These are phyloP conservation scores for Micrastur ruficollis DNA, from an alignment of 2,797 vertebrate species.

Conservation along the genomic window DNA sequence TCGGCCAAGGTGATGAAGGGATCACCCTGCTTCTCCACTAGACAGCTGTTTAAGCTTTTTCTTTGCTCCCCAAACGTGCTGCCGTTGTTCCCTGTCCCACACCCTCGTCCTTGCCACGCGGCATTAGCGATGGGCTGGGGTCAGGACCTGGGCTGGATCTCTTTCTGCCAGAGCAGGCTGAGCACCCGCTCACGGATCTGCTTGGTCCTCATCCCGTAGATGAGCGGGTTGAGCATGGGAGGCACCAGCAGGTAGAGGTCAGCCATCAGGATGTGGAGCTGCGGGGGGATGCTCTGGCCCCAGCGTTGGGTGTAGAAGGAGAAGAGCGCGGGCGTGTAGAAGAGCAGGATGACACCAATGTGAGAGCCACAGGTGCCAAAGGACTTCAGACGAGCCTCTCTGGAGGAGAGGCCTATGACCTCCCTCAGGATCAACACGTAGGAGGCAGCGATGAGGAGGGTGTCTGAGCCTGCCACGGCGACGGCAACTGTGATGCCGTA, in stretches of 20 bases:
- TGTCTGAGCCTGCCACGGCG: background rate
- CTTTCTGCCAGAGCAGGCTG: background rate
- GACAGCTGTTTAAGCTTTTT: background rate
- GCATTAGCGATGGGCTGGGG: background rate
- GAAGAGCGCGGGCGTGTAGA: conserved; percentile 19
- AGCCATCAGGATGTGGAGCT: background rate
- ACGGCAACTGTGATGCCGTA: background rate
- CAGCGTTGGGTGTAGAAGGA: conserved; percentile 3
- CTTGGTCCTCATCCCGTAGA: conserved; percentile 37
- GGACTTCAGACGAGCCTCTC: background rate
- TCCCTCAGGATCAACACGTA: conserved; percentile 16
- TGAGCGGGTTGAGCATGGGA: conserved; percentile 27
- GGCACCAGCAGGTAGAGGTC: conserved; percentile 30
- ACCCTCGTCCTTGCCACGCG: background rate
- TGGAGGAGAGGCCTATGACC: background rate
- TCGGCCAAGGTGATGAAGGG: background rate
- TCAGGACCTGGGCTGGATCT: background rate
- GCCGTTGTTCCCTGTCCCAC: background rate
- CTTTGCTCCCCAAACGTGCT: background rate
- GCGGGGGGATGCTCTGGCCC: background rate
- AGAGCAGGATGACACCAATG: conserved; percentile 23
- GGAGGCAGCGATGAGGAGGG: background rate
- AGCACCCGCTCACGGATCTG: background rate
- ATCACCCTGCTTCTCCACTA: background rate
- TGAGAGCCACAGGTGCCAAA: background rate